A percentile compares a stretch with the other conserved stretches of the same genome.
phyloP scores from a whole-genome alignment of 1,140 invertebrate species.

The Marisa cornuarietis region DNA sequence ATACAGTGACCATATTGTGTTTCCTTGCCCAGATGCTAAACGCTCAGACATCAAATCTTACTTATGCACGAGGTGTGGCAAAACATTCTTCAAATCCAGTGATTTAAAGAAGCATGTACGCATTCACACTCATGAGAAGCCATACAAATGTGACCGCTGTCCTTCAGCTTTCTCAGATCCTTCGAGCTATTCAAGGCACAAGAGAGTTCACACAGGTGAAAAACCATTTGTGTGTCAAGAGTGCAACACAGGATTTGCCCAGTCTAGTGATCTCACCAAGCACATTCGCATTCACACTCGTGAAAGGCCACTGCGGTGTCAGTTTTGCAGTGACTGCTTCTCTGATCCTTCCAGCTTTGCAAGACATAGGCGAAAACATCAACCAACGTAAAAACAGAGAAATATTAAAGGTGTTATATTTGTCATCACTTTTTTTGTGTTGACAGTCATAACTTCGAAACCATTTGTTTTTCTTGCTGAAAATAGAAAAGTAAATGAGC shows the following conservation, averaged over 20 bases:
- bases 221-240: conserved; percentile 25
- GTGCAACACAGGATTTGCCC: conserved; percentile 25
- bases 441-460: too few relatives aligned
- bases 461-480: too few relatives aligned
- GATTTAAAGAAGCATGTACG: conserved; percentile 25
- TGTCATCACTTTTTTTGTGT: too few relatives aligned
- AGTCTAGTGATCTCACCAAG: conserved; percentile 27
- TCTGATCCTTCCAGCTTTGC: conserved; percentile 26
- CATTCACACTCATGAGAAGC: conserved; percentile 29
- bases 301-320: conserved; percentile 20
- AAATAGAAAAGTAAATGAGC: too few relatives aligned
- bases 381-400: not conserved
- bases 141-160: conserved; percentile 28
- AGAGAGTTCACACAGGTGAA: conserved; percentile 30
- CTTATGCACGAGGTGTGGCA: conserved; percentile 14
- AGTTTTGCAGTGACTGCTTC: conserved; percentile 21
- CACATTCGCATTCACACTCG: conserved; percentile 26
- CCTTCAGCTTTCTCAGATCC: conserved; percentile 17
- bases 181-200: conserved; percentile 16
- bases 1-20: not conserved
- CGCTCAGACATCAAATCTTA: conserved; percentile 8
- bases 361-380: conserved; percentile 10
- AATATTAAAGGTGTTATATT: too few relatives aligned
- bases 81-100: conserved; percentile 13
- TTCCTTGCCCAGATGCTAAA: not conserved